Evolutionary conservation across 2,113 vertebrate genomes (phyloP).

Genomic region (Octodon degus): DNA sequence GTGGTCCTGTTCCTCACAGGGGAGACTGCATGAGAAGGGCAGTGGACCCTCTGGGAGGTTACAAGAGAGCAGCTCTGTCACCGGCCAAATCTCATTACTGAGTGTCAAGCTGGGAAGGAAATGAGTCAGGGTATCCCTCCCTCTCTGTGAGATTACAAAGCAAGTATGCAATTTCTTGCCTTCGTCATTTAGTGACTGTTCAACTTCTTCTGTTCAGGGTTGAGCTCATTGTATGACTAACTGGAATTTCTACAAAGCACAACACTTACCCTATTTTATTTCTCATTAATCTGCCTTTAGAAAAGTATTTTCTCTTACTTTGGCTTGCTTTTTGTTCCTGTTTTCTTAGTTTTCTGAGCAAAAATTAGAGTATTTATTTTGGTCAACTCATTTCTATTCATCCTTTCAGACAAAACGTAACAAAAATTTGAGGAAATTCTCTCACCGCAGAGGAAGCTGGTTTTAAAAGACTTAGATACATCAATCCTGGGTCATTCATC

Average conservation of each 20-base stretch:
- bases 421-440: not conserved
- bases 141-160: not conserved
- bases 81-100: constrained; percentile 28
- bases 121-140: not conserved
- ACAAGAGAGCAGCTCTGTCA: not conserved
- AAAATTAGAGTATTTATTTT: not conserved
- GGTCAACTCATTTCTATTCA: not conserved
- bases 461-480: not conserved
- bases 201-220: not conserved
- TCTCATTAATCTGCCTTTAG: constrained; percentile 6
- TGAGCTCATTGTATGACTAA: not conserved
- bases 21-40: not conserved
- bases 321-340: not conserved
- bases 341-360: not conserved
- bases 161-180: not conserved
- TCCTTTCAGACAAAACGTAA: not conserved
- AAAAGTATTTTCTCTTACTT: not conserved
- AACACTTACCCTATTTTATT: constrained; percentile 8
- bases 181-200: constrained; percentile 8
- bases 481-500: not conserved
- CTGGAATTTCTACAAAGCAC: not conserved
- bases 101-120: not conserved
- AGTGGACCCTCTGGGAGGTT: not conserved
- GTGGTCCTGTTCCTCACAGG: not conserved
- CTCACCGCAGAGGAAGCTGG: not conserved